A percentile compares a stretch with the other conserved stretches of the same genome.
phyloP scores from a whole-genome alignment of 2,888 invertebrate genomes.

The Lasioglossum pauxillum region DNA sequence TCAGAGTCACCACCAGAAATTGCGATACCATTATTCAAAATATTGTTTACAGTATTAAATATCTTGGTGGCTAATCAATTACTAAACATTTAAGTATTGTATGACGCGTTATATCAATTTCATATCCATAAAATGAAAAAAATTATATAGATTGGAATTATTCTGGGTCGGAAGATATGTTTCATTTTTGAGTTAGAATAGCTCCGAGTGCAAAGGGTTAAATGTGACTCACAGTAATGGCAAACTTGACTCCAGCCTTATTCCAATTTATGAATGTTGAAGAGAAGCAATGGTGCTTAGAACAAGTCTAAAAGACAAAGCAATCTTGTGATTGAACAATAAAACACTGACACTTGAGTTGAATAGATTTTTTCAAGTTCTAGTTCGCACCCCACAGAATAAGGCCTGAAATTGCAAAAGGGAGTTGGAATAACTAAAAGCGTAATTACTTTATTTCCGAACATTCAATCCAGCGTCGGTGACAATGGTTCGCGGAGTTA shows the following conservation, averaged over 20 bases:
- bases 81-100: too few species aligned
- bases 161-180: too few species aligned
- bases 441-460: slow-evolving; percentile 38
- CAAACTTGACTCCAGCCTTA: neutral
- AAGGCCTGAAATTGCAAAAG: too few species aligned
- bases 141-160: too few species aligned
- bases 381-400: neutral
- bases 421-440: neutral
- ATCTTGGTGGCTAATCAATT: too few species aligned
- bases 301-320: neutral
- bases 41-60: too few species aligned
- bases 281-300: neutral
- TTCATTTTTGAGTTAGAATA: too few species aligned
- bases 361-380: neutral
- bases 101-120: too few species aligned
- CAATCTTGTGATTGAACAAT: neutral
- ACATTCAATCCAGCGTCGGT: slow-evolving; percentile 59
- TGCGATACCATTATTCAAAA: too few species aligned
- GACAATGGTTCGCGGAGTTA: slow-evolving; percentile 74
- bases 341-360: neutral
- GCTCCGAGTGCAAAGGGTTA: too few species aligned
- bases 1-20: too few species aligned
- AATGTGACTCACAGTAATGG: neutral
- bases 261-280: neutral
- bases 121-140: too few species aligned